Conservation (phyloP, 2,888 invertebrate genomes). For the Drosophila nigricruria region DNA sequence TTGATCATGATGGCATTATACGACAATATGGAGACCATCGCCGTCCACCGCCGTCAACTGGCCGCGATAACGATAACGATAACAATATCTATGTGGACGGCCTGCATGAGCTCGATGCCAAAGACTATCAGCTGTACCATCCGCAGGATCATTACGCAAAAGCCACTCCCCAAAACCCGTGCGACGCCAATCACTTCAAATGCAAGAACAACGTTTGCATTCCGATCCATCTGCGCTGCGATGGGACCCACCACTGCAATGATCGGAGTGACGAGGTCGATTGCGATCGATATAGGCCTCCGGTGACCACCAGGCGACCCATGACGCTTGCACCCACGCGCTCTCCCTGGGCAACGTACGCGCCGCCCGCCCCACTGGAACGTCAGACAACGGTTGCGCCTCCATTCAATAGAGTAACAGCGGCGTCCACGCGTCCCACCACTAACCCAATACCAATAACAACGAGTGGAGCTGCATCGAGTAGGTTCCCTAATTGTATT, state of each 20-base stretch:
- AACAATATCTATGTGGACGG: slow-evolving; percentile 9
- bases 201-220: slow-evolving; percentile 88
- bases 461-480: slow-evolving; percentile 53
- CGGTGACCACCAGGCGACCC: slow-evolving; percentile 44
- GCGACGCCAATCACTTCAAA: slow-evolving; percentile 87
- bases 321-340: slow-evolving; percentile 19
- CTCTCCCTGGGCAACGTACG: slow-evolving; percentile 15
- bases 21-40: slow-evolving; percentile 64
- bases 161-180: slow-evolving; percentile 78
- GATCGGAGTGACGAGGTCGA: slow-evolving; percentile 87
- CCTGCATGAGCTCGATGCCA: slow-evolving; percentile 55
- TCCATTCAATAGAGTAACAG: slow-evolving; percentile 12
- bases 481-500: slow-evolving; percentile 60
- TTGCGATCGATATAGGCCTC: slow-evolving; percentile 81
- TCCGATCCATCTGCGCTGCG: slow-evolving; percentile 86
- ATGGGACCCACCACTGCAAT: slow-evolving; percentile 87
- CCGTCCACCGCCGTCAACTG: slow-evolving; percentile 24
- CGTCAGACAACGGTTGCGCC: slow-evolving; percentile 50
- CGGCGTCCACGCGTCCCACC: slow-evolving; percentile 35
- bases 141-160: slow-evolving; percentile 66
- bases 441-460: slow-evolving; percentile 62
- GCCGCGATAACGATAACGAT: slow-evolving; percentile 13
- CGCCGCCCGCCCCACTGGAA: slow-evolving; percentile 33
- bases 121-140: slow-evolving; percentile 61
- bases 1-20: slow-evolving; percentile 73